Conservation (phyloP, 2,888 invertebrate species). For the Euclidia mi region DNA sequence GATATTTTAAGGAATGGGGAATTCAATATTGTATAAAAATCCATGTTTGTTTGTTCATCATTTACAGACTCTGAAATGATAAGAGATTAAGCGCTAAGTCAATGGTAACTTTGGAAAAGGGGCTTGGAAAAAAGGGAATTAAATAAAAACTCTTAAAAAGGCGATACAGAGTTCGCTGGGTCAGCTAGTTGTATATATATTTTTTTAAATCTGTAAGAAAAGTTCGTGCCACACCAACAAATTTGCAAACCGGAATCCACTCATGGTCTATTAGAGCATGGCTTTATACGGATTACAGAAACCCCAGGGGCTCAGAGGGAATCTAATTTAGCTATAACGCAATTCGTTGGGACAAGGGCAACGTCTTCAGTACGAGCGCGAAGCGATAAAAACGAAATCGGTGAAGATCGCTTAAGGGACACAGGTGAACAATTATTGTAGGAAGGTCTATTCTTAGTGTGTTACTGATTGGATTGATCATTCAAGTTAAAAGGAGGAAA, state of each 20-base stretch:
- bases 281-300: slow-evolving; percentile 63
- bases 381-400: slow-evolving; percentile 39
- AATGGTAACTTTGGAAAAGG: no score
- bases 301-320: slow-evolving; percentile 64
- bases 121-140: no score
- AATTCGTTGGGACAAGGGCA: slow-evolving; percentile 68
- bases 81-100: no score
- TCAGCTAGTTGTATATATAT: no score
- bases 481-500: slow-evolving; percentile 22
- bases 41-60: no score
- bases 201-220: slow-evolving; percentile 8
- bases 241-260: slow-evolving; percentile 57
- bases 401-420: slow-evolving; percentile 42
- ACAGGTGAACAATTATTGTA: slow-evolving; percentile 58
- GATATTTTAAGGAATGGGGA: no score
- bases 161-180: no score
- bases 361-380: slow-evolving; percentile 42
- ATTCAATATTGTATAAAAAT: no score
- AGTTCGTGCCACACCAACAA: slow-evolving; percentile 37
- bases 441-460: slow-evolving; percentile 32
- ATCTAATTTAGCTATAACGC: slow-evolving; percentile 80
- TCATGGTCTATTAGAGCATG: slow-evolving; percentile 57
- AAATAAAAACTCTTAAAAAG: no score
- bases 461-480: slow-evolving; percentile 29
- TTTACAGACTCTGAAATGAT: no score